These are phyloP conservation scores for Ceratina japonica DNA, from an alignment of 1,140 invertebrate species.

Conservation along the genomic window DNA sequence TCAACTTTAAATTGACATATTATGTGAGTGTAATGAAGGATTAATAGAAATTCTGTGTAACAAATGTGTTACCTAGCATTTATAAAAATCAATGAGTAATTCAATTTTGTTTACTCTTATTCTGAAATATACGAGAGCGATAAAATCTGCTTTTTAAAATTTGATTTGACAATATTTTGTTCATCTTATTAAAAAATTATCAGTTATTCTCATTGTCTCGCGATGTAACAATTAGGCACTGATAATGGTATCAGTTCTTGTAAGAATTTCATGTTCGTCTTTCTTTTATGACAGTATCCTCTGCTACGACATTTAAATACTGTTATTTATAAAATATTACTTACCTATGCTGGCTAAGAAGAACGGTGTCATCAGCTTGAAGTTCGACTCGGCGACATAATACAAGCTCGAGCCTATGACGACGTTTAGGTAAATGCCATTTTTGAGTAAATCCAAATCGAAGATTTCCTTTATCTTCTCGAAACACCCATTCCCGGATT, in stretches of 20 bases:
- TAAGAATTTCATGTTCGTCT: background rate
- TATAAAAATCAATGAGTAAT: too few species aligned
- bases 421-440: constrained; percentile 85
- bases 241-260: background rate
- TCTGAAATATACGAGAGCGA: too few species aligned
- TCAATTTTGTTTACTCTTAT: too few species aligned
- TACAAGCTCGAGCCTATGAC: constrained; percentile 85
- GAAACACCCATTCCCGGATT: background rate
- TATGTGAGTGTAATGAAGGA: background rate
- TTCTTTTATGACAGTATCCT: constrained; percentile 56
- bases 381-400: constrained; percentile 87
- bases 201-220: too few species aligned
- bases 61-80: too few species aligned
- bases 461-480: constrained; percentile 80
- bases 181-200: too few species aligned
- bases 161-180: too few species aligned
- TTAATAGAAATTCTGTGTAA: background rate
- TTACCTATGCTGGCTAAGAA: constrained; percentile 85
- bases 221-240: too few species aligned
- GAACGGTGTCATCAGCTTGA: constrained; percentile 87
- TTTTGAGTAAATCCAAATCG: constrained; percentile 83
- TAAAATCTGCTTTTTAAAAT: background rate
- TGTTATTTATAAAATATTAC: background rate
- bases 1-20: too few species aligned
- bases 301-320: constrained; percentile 51